These are phyloP conservation scores for Melinaea menophilus DNA, from an alignment of 2,888 invertebrate genomes.

Conservation along the genomic window DNA sequence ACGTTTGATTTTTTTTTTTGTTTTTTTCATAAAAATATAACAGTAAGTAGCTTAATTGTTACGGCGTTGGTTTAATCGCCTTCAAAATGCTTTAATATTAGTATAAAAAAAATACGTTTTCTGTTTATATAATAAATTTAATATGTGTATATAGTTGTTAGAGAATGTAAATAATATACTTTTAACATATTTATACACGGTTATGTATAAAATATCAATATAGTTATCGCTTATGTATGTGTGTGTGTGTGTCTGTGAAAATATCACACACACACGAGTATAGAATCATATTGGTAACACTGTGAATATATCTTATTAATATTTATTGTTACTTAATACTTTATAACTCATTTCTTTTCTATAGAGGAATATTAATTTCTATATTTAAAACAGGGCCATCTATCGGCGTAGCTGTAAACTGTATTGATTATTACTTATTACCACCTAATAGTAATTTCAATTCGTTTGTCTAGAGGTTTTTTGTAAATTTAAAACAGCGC, in stretches of 20 bases:
- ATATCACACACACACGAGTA: background rate
- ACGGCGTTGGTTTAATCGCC: conserved; percentile 72
- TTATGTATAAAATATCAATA: conserved; percentile 8
- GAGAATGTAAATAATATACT: conserved; percentile 68
- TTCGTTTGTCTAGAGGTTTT: too few species aligned
- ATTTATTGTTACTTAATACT: too few species aligned
- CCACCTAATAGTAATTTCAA: too few species aligned
- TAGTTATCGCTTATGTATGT: background rate
- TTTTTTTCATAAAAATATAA: too few species aligned
- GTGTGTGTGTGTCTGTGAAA: background rate
- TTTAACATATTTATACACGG: conserved; percentile 54
- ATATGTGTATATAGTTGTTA: conserved; percentile 73
- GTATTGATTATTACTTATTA: too few species aligned
- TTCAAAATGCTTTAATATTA: conserved; percentile 75
- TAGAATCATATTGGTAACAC: background rate
- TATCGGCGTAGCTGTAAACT: too few species aligned
- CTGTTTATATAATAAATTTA: conserved; percentile 49
- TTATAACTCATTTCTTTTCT: too few species aligned
- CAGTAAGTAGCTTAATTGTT: conserved; percentile 26
- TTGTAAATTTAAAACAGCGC: background rate
- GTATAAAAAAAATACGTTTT: conserved; percentile 56
- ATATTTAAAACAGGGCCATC: too few species aligned
- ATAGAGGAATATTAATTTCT: too few species aligned
- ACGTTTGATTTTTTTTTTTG: too few species aligned
- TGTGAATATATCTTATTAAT: too few species aligned